Evolutionary conservation across 2,113 vertebrate species (phyloP), one percentile per base, ranked within the genome.

Genomic region (Phylloscopus trochiloides): DNA sequence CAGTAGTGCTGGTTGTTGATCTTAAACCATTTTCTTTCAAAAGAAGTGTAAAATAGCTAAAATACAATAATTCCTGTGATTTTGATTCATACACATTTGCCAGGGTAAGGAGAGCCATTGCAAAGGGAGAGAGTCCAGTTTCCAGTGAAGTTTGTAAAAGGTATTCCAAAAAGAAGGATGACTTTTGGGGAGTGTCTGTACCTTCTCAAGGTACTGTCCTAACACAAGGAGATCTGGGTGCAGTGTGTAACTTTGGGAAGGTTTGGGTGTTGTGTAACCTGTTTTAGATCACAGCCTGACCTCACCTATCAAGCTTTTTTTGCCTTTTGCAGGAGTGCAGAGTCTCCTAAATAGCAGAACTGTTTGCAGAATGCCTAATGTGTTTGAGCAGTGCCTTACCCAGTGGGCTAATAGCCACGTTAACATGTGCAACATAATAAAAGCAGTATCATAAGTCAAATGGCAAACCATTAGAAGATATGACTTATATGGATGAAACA

Each of bases 391-490:
- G 68, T 52, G 21, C n/a, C 50, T 91, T 77, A 26, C 63, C 19
- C 2, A 0, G 5, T 65, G 65, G 80, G 47, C n/a, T 86, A 59
- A 34, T 82, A 81, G 4, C 59, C 66, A 32, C 17, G 50, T 92
- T 87, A 70, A 62, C 51, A 47, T n/a, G 32, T 65, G 32, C 81
- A 74, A 59, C 32, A 38, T 45, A 92, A 40, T 65, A 50, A n/a
- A 91, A 83, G 40, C 26, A 47, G 40, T 38, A 68, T 68, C 83
- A 14, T 36, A 86, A 92, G 83, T 79, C 84, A 89, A 84, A 66
- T 20, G 87, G 42, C 45, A 92, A 90, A 50, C 34, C 43, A 55
- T 87, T 74, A 50, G 82, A 71, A 58, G 57, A 74, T 74, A 66
- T 17, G 36, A 87, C 43, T 68, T 86, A 28, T 62, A 62, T 58